These are phyloP conservation scores for Toxotes jaculatrix DNA, from an alignment of 2,113 vertebrate genomes.

Conservation along the genomic window DNA sequence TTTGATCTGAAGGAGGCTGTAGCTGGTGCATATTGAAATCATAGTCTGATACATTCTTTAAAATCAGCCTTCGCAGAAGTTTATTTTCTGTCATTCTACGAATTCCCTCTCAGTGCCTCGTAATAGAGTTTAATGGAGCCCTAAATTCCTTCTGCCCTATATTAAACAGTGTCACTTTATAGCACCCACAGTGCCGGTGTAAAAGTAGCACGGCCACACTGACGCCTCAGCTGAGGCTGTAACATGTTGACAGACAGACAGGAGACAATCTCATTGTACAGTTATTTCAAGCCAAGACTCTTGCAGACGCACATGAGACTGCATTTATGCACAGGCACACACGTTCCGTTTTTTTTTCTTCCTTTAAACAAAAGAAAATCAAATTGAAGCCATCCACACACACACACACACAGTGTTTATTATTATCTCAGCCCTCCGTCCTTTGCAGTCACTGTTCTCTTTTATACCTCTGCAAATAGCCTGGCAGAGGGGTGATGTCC, in stretches of 20 bases:
- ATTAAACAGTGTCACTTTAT: slow-evolving; percentile 81
- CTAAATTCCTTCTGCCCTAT: slow-evolving; percentile 73
- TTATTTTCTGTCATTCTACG: slow-evolving; percentile 49
- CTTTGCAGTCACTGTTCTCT: slow-evolving; percentile 59
- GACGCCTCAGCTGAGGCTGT: slow-evolving; percentile 67
- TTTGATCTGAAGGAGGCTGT: background rate
- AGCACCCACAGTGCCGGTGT: slow-evolving; percentile 68
- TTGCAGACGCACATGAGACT: slow-evolving; percentile 38
- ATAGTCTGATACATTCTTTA: slow-evolving; percentile 1
- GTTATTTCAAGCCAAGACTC: slow-evolving; percentile 63
- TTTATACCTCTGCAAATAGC: slow-evolving; percentile 75
- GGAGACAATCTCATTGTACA: slow-evolving; percentile 69
- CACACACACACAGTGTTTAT: slow-evolving; percentile 55
- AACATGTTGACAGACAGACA: slow-evolving; percentile 69
- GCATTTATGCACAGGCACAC: slow-evolving; percentile 38
- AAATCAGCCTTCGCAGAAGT: slow-evolving; percentile 25
- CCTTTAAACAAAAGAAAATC: slow-evolving; percentile 33
- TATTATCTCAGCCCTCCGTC: slow-evolving; percentile 59
- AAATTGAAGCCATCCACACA: slow-evolving; percentile 59
- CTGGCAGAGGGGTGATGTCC: slow-evolving; percentile 32
- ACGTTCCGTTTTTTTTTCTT: background rate
- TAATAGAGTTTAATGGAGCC: slow-evolving; percentile 62
- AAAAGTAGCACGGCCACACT: slow-evolving; percentile 76
- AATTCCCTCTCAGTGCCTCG: slow-evolving; percentile 54
- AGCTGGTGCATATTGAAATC: slow-evolving; percentile 26